Percentiles rank a stretch among this genome's conserved stretches.
Evolutionary conservation across 2,888 invertebrate genomes (phyloP).

Genomic region (Chrysotoxum bicinctum): DNA sequence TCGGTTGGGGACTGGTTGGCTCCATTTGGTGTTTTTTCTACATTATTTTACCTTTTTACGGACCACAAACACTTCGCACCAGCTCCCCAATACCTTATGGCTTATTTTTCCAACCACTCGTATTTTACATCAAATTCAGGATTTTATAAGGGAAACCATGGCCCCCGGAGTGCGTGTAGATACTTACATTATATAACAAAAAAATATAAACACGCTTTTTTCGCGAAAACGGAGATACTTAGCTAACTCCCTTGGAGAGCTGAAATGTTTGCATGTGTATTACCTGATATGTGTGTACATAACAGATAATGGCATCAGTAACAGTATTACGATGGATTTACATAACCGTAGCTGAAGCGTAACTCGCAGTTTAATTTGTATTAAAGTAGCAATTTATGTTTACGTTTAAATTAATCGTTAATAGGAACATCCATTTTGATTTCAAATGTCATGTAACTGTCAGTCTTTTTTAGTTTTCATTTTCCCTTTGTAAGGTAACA

Average conservation of each 20-base stretch:
- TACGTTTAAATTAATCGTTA: constrained; percentile 10
- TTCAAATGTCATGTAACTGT: constrained; percentile 15
- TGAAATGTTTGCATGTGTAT: constrained; percentile 15
- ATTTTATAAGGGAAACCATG: constrained; percentile 4
- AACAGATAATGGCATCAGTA: constrained; percentile 9
- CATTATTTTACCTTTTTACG: constrained; percentile 23
- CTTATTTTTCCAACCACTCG: constrained; percentile 13
- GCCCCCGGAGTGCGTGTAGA: background rate
- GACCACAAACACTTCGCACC: constrained; percentile 18
- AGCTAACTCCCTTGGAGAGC: constrained; percentile 18
- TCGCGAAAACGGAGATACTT: constrained; percentile 20
- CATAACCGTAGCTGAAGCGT: constrained; percentile 10
- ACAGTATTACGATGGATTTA: background rate
- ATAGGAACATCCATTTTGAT: constrained; percentile 14
- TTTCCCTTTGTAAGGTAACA: background rate
- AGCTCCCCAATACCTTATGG: constrained; percentile 15
- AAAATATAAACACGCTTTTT: constrained; percentile 15
- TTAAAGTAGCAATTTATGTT: constrained; percentile 23
- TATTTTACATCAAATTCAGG: constrained; percentile 17
- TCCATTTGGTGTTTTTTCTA: background rate
- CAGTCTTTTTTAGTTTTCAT: background rate
- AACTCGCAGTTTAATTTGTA: constrained; percentile 12
- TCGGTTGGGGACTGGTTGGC: background rate
- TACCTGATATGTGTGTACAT: constrained; percentile 5
- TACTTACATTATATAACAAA: constrained; percentile 2